Evolutionary conservation across 2,113 vertebrate species (phyloP).

Genomic region (Gallinago jamesoni): DNA sequence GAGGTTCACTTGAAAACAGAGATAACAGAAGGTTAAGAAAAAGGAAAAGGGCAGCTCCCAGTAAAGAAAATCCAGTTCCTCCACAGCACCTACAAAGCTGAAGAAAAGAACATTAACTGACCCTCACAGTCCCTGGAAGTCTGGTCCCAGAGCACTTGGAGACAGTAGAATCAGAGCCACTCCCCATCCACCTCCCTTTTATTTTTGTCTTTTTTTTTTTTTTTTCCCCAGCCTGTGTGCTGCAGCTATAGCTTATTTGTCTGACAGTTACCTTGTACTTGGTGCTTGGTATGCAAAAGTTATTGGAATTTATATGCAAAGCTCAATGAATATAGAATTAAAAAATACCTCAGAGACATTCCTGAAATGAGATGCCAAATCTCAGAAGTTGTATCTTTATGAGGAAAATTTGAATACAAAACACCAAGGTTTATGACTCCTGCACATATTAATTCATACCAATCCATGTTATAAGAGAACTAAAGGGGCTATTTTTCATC

Average conservation of each 20-base stretch:
- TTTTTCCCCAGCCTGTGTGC: background rate
- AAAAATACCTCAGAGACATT: constrained; percentile 28
- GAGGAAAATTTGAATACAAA: constrained; percentile 45
- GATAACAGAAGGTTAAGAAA: background rate
- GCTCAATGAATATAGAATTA: constrained; percentile 27
- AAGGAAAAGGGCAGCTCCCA: background rate
- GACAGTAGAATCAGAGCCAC: background rate
- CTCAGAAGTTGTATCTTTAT: constrained; percentile 40
- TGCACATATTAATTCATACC: constrained; percentile 62
- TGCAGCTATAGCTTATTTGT: background rate
- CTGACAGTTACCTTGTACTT: constrained; percentile 10
- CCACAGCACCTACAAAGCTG: background rate
- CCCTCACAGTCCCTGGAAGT: background rate
- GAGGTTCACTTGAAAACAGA: background rate
- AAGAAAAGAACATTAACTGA: background rate
- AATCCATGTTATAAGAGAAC: constrained; percentile 35
- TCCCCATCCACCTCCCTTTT: background rate
- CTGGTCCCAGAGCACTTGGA: background rate
- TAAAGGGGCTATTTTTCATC: constrained; percentile 60
- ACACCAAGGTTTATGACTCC: constrained; percentile 31
- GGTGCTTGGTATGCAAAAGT: background rate
- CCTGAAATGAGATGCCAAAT: constrained; percentile 13
- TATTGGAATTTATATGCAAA: constrained; percentile 49
- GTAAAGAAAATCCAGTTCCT: background rate
- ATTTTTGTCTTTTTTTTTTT: background rate